Evolutionary conservation across 2,113 vertebrate genomes (phyloP), one percentile per base, ranked within the genome.

Genomic region (Aegithalos caudatus): DNA sequence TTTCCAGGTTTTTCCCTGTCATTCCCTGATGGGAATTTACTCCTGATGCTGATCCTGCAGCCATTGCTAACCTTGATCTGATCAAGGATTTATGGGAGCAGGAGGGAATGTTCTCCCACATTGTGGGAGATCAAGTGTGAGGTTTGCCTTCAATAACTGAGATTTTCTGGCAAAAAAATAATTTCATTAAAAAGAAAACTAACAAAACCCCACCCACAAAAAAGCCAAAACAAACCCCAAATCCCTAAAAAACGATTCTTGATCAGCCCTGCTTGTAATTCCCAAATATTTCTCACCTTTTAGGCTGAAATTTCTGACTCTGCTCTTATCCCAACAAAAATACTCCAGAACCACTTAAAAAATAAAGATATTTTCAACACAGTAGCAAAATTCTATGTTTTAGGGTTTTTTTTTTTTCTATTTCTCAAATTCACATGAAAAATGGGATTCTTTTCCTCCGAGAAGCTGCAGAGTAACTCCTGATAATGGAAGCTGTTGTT

Each of bases 401-500:
- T n/a, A n/a, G n/a, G n/a, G n/a, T n/a, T n/a, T n/a, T n/a, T n/a
- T 92, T 88, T 90, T 56, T 18, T 17, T 27, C 29, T 17, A 2
- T 31, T 81, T 92, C 53, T 12, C 21, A 58, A 79, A 88, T 74
- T 74, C 29, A 21, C 3, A 1, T 8, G 4, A 70, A 54, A 82
- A 76, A 9, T 5, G 12, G 33, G 24, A 58, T 1, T 33, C 20
- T 74, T 40, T 80, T 35, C 42, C 64, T 88, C n/a, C 0, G 0
- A 60, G 42, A 72, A 77, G 10, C n/a, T 66, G 42, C 45, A 73
- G 42, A 78, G 14, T 42, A 57, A 90, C 25, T 19, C 12, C 71
- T 62, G 44, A 79, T 66, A 18, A 88, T 82, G 88, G 74, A 90
- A 93, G 44, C 74, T 92, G 70, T 47, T 93, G 42, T 72, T 93